Conservation (phyloP, 2,888 invertebrate species). For the Cosmia trapezina region DNA sequence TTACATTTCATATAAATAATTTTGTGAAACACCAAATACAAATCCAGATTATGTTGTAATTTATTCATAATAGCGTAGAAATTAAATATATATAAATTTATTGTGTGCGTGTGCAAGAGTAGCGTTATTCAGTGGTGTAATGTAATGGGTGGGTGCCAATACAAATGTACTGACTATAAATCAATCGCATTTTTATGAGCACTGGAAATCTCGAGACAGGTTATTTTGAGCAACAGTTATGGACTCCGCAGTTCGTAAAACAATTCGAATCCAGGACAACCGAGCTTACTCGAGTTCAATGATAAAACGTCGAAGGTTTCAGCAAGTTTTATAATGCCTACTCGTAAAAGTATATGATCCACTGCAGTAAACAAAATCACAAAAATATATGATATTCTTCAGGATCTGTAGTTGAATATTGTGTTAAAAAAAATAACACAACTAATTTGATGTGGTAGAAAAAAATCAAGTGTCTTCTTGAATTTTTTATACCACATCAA, state of each 20-base stretch:
- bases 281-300: constrained; percentile 47
- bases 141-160: constrained; percentile 80
- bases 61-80: constrained; percentile 53
- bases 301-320: constrained; percentile 14
- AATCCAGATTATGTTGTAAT: constrained; percentile 52
- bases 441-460: no score
- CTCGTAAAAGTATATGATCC: no score
- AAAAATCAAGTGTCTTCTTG: no score
- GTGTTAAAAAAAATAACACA: no score
- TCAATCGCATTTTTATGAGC: constrained; percentile 84
- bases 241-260: constrained; percentile 81
- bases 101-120: constrained; percentile 57
- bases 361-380: no score
- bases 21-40: constrained; percentile 35
- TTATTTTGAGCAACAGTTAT: constrained; percentile 82
- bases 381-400: no score
- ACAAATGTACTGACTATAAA: constrained; percentile 80
- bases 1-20: constrained; percentile 30
- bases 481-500: no score
- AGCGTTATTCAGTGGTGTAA: constrained; percentile 71
- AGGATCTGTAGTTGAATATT: no score
- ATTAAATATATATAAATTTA: constrained; percentile 68
- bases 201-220: constrained; percentile 76
- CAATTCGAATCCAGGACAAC: constrained; percentile 74
- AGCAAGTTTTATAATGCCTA: no score